Evolutionary conservation across 2,113 vertebrate species (phyloP).

Genomic region (Anoura caudifer): DNA sequence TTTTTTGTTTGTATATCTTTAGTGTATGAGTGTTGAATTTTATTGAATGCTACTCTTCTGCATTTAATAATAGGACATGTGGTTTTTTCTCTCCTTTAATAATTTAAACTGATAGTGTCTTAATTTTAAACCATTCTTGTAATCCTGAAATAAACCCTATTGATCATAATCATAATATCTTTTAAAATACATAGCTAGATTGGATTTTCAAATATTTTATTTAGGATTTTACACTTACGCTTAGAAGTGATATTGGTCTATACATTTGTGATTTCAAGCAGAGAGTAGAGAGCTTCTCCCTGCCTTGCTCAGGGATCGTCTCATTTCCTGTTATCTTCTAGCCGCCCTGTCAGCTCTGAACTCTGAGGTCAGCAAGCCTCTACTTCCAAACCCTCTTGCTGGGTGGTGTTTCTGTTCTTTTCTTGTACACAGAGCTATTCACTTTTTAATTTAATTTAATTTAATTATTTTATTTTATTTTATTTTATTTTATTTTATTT

Average conservation of each 20-base stretch:
- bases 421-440: background rate
- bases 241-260: background rate
- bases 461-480: background rate
- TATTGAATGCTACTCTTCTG: background rate
- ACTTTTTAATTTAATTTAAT: too few relatives aligned
- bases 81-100: background rate
- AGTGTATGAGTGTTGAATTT: background rate
- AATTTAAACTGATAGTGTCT: background rate
- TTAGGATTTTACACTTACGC: background rate
- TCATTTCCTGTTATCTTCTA: background rate
- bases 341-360: background rate
- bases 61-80: background rate
- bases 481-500: background rate
- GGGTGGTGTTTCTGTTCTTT: background rate
- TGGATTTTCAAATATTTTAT: slow-evolving; percentile 8
- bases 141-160: background rate
- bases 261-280: background rate
- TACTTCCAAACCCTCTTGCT: background rate
- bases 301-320: background rate
- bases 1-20: background rate
- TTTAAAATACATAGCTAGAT: background rate
- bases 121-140: background rate
- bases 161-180: background rate
- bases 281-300: background rate
- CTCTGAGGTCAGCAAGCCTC: background rate